These are phyloP conservation scores for Psittacus erithacus DNA, from an alignment of 2,113 vertebrate species.

Conservation along the genomic window DNA sequence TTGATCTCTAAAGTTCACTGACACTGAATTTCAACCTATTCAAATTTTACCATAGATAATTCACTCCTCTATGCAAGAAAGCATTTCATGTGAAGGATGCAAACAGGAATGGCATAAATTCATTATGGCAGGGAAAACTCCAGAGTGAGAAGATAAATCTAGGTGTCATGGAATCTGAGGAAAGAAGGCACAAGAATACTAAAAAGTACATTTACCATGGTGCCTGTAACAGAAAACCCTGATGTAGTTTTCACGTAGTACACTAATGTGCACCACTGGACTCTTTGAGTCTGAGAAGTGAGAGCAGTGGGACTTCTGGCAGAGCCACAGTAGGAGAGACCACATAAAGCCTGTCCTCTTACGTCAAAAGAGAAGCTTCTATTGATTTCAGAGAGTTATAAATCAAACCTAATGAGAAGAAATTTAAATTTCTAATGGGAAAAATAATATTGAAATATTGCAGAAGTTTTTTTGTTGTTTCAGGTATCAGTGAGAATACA, in stretches of 20 bases:
- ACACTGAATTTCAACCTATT: not conserved
- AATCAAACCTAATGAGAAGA: not conserved
- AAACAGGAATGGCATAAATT: not conserved
- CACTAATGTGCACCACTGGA: not conserved
- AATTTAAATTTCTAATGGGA: not conserved
- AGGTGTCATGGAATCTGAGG: not conserved
- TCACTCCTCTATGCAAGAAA: not conserved
- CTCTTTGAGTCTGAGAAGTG: not conserved
- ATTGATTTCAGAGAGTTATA: not conserved
- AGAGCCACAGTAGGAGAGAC: not conserved
- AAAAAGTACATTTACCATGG: not conserved
- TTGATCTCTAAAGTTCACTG: not conserved
- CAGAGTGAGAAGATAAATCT: not conserved
- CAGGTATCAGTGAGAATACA: not conserved
- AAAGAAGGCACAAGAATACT: not conserved
- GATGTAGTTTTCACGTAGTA: not conserved
- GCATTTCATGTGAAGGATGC: accelerated
- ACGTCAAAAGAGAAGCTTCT: not conserved
- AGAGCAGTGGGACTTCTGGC: not conserved
- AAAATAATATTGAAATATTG: not conserved
- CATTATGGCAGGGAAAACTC: not conserved
- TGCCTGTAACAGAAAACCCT: not conserved
- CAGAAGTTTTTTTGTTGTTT: not conserved
- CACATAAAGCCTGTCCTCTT: not conserved
- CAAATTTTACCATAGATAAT: not conserved